Percentiles rank a stretch among this genome's conserved stretches.
Conservation (phyloP, 2,888 invertebrate species). For the Rhamnusium bicolor region DNA sequence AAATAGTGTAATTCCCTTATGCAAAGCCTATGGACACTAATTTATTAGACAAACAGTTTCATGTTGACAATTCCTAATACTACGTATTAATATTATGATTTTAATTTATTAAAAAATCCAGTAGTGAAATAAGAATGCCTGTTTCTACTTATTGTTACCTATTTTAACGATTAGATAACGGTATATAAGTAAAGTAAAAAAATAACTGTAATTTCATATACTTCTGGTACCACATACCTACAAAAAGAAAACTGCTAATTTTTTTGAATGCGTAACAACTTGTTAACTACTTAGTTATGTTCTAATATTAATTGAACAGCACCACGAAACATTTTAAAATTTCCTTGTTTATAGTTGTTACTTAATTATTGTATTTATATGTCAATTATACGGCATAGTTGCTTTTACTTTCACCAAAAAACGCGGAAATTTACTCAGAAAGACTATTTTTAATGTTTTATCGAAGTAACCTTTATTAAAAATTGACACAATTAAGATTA, state of each 20-base stretch:
- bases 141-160: no score
- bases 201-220: neutral
- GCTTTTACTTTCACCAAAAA: constrained; percentile 7
- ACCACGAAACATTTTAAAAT: neutral
- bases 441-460: neutral
- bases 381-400: neutral
- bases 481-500: neutral
- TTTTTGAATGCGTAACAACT: neutral
- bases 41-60: no score
- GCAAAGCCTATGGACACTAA: no score
- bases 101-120: no score
- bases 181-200: neutral
- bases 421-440: neutral
- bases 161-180: neutral
- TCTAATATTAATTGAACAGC: neutral
- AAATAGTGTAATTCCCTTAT: no score
- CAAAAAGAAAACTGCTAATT: neutral
- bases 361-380: neutral
- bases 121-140: no score
- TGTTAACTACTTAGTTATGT: neutral
- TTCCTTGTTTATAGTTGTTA: neutral
- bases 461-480: neutral
- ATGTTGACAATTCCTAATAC: no score
- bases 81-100: no score
- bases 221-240: no score